phyloP scores from a whole-genome alignment of 2,113 vertebrate species.

The Platichthys flesus region DNA sequence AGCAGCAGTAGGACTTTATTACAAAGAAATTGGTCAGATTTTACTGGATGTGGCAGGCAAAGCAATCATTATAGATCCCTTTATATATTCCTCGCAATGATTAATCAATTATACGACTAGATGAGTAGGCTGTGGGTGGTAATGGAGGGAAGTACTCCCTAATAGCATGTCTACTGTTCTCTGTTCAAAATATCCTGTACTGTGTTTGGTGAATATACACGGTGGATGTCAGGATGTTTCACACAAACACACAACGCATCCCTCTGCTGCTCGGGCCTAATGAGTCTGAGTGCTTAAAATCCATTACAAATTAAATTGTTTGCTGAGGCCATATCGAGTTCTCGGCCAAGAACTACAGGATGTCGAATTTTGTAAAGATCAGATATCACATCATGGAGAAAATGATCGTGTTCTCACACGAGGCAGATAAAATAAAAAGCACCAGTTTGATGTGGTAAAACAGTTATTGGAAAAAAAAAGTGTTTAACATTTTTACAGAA shows the following conservation, averaged over 20 bases:
- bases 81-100: constrained; percentile 26
- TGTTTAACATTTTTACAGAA: too few relatives aligned
- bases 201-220: constrained; percentile 30
- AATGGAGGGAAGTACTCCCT: constrained; percentile 74
- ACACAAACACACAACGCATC: constrained; percentile 21
- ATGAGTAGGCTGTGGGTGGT: constrained; percentile 60
- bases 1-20: not conserved
- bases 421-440: not conserved
- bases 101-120: constrained; percentile 65
- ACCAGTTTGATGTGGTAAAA: not conserved
- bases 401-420: not conserved
- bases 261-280: constrained; percentile 20
- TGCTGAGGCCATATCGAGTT: constrained; percentile 25
- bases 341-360: constrained; percentile 13
- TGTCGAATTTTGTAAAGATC: constrained; percentile 31
- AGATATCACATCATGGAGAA: not conserved
- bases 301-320: constrained; percentile 53
- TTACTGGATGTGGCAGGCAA: constrained; percentile 12
- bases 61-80: constrained; percentile 27
- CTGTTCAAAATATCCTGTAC: constrained; percentile 25
- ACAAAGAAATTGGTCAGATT: not conserved
- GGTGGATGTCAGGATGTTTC: not conserved
- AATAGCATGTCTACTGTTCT: constrained; percentile 49
- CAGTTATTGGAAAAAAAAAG: too few relatives aligned
- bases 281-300: constrained; percentile 46